Evolutionary conservation across 2,888 invertebrate species (phyloP).

Genomic region (Allacma fusca): DNA sequence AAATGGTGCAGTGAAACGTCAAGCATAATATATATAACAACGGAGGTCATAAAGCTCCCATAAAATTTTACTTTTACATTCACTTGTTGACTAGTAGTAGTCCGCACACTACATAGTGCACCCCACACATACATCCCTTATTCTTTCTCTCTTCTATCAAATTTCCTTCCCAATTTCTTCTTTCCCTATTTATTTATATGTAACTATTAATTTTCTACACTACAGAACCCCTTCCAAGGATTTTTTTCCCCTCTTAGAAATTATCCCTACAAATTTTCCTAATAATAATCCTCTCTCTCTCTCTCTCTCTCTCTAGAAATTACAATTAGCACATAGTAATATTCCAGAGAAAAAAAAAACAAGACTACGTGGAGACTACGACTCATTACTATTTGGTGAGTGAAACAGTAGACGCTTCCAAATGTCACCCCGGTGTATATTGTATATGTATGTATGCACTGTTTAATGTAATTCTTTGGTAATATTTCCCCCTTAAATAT

Average conservation of each 20-base stretch:
- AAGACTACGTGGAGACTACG: too few species aligned
- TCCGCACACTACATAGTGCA: too few species aligned
- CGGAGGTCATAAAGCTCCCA: slow-evolving; percentile 35
- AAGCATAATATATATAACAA: slow-evolving; percentile 16
- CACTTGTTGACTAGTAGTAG: slow-evolving; percentile 32
- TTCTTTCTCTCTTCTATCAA: slow-evolving; percentile 2
- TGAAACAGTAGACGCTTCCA: not conserved
- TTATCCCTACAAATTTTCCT: too few species aligned
- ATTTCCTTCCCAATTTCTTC: not conserved
- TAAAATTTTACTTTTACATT: slow-evolving; percentile 41
- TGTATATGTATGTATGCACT: too few species aligned
- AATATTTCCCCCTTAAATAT: too few species aligned
- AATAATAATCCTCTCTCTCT: not conserved
- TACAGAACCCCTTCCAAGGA: not conserved
- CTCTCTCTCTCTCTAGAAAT: too few species aligned
- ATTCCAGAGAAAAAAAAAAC: too few species aligned
- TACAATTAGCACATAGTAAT: too few species aligned
- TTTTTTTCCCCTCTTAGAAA: too few species aligned
- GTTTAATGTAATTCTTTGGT: too few species aligned
- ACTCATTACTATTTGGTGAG: too few species aligned
- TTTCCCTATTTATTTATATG: not conserved
- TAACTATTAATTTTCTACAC: too few species aligned
- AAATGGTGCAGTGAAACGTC: not conserved
- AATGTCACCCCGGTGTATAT: not conserved
- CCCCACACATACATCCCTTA: not conserved